phyloP scores from a whole-genome alignment of 1,140 invertebrate genomes.

The Euwallacea similis region DNA sequence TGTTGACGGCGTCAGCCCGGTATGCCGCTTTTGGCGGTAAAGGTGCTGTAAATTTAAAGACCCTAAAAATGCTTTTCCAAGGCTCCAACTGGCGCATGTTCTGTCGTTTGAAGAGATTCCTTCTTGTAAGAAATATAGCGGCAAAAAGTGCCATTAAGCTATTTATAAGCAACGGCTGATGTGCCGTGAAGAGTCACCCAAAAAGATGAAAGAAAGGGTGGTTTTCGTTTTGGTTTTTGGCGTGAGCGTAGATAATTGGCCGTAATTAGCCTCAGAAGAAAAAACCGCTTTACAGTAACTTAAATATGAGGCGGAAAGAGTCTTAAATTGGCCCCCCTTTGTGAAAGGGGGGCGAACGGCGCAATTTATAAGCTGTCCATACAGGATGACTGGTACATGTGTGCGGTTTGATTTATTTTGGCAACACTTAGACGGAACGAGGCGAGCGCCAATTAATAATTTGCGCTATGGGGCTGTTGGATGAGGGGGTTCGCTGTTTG shows the following conservation, averaged over 20 bases:
- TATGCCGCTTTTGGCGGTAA: too few relatives aligned
- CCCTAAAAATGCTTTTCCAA: too few relatives aligned
- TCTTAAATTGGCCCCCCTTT: constrained; percentile 11
- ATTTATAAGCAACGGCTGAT: constrained; percentile 10
- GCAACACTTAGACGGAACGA: not conserved
- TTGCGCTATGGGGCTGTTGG: constrained; percentile 7
- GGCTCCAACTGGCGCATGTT: too few relatives aligned
- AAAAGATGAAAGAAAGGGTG: constrained; percentile 10
- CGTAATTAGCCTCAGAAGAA: constrained; percentile 14
- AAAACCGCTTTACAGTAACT: not conserved
- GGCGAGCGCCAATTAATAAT: constrained; percentile 14
- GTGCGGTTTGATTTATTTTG: not conserved
- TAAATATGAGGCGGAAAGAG: constrained; percentile 23
- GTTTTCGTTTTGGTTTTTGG: constrained; percentile 18
- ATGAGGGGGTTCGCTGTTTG: not conserved
- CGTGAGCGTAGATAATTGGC: constrained; percentile 30
- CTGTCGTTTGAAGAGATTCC: too few relatives aligned
- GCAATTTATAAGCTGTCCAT: too few relatives aligned
- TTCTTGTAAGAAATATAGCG: too few relatives aligned
- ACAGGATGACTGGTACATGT: not conserved
- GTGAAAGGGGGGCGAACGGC: not conserved
- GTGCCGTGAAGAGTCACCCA: constrained; percentile 18
- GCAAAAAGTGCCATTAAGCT: constrained; percentile 1
- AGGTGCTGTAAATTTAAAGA: too few relatives aligned
- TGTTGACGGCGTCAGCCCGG: too few relatives aligned